These are phyloP conservation scores for Scaptomyza parva DNA, from an alignment of 2,888 invertebrate species.

Conservation along the genomic window DNA sequence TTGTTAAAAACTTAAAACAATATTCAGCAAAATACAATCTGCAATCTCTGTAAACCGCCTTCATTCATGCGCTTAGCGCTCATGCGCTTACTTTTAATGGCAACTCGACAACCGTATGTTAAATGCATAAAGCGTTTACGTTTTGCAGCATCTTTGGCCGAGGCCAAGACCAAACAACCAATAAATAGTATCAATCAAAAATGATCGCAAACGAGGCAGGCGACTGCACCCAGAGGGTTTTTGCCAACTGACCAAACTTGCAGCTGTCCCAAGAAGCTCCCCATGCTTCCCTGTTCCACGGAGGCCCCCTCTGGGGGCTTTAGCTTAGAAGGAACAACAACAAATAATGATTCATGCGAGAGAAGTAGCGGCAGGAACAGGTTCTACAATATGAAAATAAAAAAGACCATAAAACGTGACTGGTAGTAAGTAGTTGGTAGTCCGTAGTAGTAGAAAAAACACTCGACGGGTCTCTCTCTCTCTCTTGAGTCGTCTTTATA, in stretches of 20 bases:
- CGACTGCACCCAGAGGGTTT: conserved; percentile 70
- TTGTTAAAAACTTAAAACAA: not conserved
- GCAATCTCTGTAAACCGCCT: not conserved
- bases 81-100: not conserved
- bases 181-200: conserved; percentile 78
- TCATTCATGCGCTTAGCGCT: not conserved
- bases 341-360: conserved; percentile 76
- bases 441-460: conserved; percentile 24
- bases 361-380: conserved; percentile 77
- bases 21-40: not conserved
- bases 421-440: conserved; percentile 24
- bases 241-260: conserved; percentile 67
- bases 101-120: conserved; percentile 58
- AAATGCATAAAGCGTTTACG: conserved; percentile 60
- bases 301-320: conserved; percentile 5
- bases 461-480: conserved; percentile 37
- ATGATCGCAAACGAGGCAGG: conserved; percentile 74
- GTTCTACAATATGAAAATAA: conserved; percentile 47
- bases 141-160: conserved; percentile 23
- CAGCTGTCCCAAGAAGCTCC: conserved; percentile 61
- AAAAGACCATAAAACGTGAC: conserved; percentile 52
- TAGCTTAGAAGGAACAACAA: conserved; percentile 63
- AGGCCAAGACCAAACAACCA: conserved; percentile 61
- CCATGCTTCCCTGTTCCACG: conserved; percentile 5
- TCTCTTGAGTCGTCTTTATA: conserved; percentile 24